A percentile compares a stretch with the other conserved stretches of the same genome.
These are phyloP conservation scores for Crotalus tigris DNA, from an alignment of 2,113 vertebrate genomes.

Conservation along the genomic window DNA sequence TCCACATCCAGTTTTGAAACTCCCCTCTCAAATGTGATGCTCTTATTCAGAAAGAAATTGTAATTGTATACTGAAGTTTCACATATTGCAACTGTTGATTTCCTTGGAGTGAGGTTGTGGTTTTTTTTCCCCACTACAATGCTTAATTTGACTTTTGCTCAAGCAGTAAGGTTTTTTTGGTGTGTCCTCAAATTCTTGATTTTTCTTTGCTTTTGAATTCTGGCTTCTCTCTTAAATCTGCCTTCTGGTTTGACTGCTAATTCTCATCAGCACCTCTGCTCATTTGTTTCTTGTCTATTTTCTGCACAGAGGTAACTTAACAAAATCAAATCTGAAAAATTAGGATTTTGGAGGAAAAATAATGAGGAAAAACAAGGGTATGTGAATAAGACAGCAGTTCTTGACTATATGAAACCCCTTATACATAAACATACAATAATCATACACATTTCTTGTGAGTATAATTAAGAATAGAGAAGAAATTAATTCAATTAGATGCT, in stretches of 20 bases:
- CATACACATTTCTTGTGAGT: not conserved
- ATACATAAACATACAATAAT: not conserved
- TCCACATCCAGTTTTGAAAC: not conserved
- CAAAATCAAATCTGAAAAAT: not conserved
- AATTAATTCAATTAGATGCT: not conserved
- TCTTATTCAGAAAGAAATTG: not conserved
- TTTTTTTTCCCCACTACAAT: not conserved
- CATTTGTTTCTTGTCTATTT: not conserved
- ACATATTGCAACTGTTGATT: not conserved
- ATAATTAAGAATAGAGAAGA: not conserved
- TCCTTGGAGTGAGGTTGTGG: not conserved
- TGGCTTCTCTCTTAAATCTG: not conserved
- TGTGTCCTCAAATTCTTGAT: not conserved
- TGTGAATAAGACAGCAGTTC: not conserved
- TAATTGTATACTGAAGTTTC: not conserved
- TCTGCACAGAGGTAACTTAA: not conserved
- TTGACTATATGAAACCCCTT: not conserved
- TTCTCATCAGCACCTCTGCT: not conserved
- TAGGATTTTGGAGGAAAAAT: not conserved
- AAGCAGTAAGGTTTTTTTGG: not conserved
- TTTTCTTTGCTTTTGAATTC: not conserved
- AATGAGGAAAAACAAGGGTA: not conserved
- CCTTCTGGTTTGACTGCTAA: not conserved
- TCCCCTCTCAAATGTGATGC: not conserved
- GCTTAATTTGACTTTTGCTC: not conserved